phyloP scores from a whole-genome alignment of 2,113 vertebrate species.

The Atrichornis clamosus region DNA sequence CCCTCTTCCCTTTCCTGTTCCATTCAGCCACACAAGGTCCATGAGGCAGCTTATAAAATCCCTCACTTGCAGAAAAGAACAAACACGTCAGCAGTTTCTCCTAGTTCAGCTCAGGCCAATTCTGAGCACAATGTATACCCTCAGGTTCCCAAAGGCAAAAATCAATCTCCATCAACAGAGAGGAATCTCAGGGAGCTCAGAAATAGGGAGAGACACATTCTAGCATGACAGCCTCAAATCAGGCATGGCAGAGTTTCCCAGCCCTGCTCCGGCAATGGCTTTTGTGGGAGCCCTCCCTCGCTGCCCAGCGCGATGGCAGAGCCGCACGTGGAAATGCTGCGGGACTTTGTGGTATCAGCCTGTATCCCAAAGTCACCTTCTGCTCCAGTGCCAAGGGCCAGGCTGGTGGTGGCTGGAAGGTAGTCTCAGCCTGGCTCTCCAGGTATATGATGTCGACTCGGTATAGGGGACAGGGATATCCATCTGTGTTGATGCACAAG shows the following conservation, averaged over 20 bases:
- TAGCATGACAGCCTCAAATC: not conserved
- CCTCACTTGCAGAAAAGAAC: conserved; percentile 19
- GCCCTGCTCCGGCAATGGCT: not conserved
- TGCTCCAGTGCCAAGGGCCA: not conserved
- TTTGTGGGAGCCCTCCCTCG: not conserved
- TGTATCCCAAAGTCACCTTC: not conserved
- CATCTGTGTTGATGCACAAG: not conserved
- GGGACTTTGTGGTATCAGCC: fast-evolving
- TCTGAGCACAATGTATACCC: conserved; percentile 60
- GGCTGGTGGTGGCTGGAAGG: fast-evolving
- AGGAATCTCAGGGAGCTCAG: conserved; percentile 27
- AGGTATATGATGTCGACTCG: fast-evolving
- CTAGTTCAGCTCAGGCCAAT: conserved; percentile 65
- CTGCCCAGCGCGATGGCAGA: fast-evolving
- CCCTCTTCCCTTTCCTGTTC: not conserved
- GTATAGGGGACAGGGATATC: not conserved
- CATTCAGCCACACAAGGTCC: not conserved
- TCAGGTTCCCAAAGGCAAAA: conserved; percentile 66
- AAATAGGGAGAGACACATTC: conserved; percentile 25
- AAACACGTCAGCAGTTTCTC: conserved; percentile 69
- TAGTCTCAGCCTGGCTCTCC: not conserved
- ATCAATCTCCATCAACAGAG: conserved; percentile 61
- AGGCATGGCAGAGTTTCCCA: not conserved
- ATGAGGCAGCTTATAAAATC: conserved; percentile 15
- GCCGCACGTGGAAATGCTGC: not conserved